A percentile compares a stretch with the other conserved stretches of the same genome.
Conservation (phyloP, 37 sponge, comb jelly and placozoan genomes). For the Aplysina aerophoba region DNA sequence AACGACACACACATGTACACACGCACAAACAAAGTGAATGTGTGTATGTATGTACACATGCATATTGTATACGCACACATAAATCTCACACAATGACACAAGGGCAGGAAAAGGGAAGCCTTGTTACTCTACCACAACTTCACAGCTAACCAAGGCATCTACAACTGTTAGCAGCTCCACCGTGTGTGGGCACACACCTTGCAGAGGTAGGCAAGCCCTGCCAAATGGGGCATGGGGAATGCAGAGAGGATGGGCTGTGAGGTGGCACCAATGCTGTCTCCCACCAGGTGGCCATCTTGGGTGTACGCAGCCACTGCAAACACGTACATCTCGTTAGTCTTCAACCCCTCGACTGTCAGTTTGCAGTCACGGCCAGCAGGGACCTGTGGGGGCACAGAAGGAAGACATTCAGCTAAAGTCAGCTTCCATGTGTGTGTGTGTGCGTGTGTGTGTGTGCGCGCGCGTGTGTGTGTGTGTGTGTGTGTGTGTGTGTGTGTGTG, state of each 20-base stretch:
- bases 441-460: conserved; percentile 40
- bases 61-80: neutral
- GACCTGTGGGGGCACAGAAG: conserved; percentile 40
- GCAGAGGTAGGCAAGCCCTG: conserved; percentile 62
- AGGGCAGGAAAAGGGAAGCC: neutral
- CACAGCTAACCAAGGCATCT: neutral
- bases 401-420: neutral
- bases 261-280: conserved; percentile 72
- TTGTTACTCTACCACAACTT: neutral
- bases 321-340: conserved; percentile 75
- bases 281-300: conserved; percentile 79
- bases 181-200: conserved; percentile 53
- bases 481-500: conserved; percentile 31
- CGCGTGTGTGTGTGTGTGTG: conserved; percentile 40
- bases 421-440: conserved; percentile 28
- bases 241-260: conserved; percentile 70
- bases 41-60: neutral
- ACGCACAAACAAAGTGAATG: neutral
- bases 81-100: neutral
- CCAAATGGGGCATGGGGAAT: conserved; percentile 49
- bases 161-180: neutral
- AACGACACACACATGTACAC: neutral
- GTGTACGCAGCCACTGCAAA: conserved; percentile 88
- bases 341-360: conserved; percentile 61
- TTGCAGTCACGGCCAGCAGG: conserved; percentile 49